These are phyloP conservation scores for Barnardius zonarius DNA, from an alignment of 2,113 vertebrate species.

Conservation along the genomic window DNA sequence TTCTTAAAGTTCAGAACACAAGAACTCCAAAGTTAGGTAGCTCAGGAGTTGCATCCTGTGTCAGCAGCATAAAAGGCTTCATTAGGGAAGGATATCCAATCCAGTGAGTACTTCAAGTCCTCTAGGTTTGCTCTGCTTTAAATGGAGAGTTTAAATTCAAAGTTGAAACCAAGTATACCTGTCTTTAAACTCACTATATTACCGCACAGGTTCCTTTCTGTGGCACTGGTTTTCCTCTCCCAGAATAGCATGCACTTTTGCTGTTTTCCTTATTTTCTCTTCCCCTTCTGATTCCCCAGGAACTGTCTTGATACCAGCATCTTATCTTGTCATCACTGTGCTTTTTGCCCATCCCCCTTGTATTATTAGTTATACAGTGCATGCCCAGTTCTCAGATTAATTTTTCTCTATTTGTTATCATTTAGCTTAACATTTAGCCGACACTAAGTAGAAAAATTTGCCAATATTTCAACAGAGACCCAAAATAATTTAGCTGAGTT, in stretches of 20 bases:
- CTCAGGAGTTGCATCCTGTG: neutral
- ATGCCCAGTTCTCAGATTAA: neutral
- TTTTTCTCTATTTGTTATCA: neutral
- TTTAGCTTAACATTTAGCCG: neutral
- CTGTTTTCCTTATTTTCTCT: neutral
- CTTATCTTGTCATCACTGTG: neutral
- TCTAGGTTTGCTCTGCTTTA: neutral
- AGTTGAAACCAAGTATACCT: neutral
- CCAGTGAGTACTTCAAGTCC: neutral
- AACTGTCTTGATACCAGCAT: neutral
- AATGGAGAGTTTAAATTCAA: neutral
- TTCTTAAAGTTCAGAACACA: neutral
- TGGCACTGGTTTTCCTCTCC: neutral
- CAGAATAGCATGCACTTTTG: neutral
- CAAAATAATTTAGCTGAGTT: neutral
- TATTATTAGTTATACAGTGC: neutral
- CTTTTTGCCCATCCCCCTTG: neutral
- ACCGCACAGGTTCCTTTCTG: neutral
- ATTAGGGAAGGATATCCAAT: neutral
- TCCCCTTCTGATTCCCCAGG: neutral
- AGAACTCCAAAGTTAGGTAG: neutral
- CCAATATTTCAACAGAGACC: neutral
- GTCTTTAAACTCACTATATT: neutral
- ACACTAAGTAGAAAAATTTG: neutral
- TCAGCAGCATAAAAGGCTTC: neutral